Evolutionary conservation across 1,140 invertebrate genomes (phyloP).

Genomic region (Rhyacophila brunnea): DNA sequence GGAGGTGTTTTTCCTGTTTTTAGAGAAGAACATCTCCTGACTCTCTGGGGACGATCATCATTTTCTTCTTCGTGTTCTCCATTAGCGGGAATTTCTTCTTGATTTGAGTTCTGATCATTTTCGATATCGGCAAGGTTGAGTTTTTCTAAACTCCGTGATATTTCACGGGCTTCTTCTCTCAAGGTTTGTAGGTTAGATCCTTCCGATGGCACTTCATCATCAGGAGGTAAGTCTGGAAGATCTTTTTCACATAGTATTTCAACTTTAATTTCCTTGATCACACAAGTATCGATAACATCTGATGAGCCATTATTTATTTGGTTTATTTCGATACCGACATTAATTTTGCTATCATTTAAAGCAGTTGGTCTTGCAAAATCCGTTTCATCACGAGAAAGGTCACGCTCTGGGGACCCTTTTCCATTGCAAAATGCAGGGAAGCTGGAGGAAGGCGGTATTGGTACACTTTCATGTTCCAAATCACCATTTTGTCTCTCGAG

Average conservation of each 20-base stretch:
- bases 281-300: too few relatives aligned
- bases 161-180: not conserved
- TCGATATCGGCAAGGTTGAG: slow-evolving; percentile 5
- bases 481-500: slow-evolving; percentile 1
- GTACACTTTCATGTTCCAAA: too few relatives aligned
- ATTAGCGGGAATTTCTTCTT: slow-evolving; percentile 22
- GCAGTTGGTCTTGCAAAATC: not conserved
- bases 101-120: slow-evolving; percentile 16
- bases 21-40: slow-evolving; percentile 79
- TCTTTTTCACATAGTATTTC: not conserved
- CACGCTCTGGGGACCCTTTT: slow-evolving; percentile 4
- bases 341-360: not conserved
- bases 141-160: slow-evolving; percentile 6
- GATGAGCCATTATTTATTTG: not conserved
- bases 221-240: too few relatives aligned
- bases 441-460: slow-evolving; percentile 39
- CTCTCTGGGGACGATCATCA: slow-evolving; percentile 59
- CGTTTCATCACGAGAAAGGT: not conserved
- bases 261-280: not conserved
- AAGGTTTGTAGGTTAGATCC: not conserved
- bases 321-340: not conserved
- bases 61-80: slow-evolving; percentile 33
- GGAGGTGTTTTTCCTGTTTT: slow-evolving; percentile 91
- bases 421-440: not conserved
- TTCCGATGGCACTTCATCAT: not conserved